These are phyloP conservation scores for Ochropleura leucogaster DNA, from an alignment of 2,888 invertebrate genomes.

Conservation along the genomic window DNA sequence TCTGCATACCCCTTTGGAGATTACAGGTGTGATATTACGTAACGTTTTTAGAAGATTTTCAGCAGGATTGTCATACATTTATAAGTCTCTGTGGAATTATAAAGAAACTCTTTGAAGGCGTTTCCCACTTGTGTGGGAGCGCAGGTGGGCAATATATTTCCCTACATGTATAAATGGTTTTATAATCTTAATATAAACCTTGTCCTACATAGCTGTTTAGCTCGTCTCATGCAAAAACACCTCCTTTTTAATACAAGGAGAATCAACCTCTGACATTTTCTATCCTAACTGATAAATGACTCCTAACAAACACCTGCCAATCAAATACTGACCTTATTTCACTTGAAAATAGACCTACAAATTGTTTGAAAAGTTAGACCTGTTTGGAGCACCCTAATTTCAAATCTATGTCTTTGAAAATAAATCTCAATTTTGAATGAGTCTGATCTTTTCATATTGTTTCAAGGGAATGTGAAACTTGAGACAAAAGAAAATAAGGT, in stretches of 20 bases:
- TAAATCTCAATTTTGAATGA: slow-evolving; percentile 71
- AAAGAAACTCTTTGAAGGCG: neutral
- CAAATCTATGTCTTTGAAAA: slow-evolving; percentile 60
- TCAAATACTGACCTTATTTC: slow-evolving; percentile 53
- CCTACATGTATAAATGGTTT: neutral
- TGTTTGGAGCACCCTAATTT: slow-evolving; percentile 54
- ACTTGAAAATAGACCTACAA: slow-evolving; percentile 40
- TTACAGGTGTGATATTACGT: no score
- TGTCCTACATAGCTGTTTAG: slow-evolving; percentile 29
- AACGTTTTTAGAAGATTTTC: no score
- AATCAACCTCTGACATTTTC: slow-evolving; percentile 79
- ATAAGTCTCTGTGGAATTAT: neutral
- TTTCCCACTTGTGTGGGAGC: neutral
- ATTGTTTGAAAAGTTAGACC: slow-evolving; percentile 28
- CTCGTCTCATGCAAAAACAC: slow-evolving; percentile 63
- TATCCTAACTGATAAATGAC: slow-evolving; percentile 83
- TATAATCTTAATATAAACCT: slow-evolving; percentile 32
- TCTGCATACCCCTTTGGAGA: no score
- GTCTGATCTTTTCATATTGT: slow-evolving; percentile 9
- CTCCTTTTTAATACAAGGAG: slow-evolving; percentile 73
- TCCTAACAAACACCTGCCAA: slow-evolving; percentile 45
- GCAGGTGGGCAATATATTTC: neutral
- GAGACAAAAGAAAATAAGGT: slow-evolving; percentile 39
- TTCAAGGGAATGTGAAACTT: slow-evolving; percentile 38
- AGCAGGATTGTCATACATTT: no score